phyloP scores from a whole-genome alignment of 2,888 invertebrate species.

The Strigamia transsilvanica region DNA sequence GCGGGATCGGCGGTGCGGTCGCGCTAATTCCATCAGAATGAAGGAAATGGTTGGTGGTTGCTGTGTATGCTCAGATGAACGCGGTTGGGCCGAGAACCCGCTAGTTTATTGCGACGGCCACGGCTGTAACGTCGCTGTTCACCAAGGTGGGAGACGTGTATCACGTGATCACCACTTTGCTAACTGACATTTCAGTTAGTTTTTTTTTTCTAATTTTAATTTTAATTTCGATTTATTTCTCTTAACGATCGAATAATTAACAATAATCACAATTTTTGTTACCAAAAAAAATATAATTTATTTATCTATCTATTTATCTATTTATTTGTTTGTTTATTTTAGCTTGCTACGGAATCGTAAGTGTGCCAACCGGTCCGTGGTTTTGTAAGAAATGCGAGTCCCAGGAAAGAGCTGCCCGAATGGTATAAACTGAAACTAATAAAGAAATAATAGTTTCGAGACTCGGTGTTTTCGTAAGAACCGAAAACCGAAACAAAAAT shows the following conservation, averaged over 20 bases:
- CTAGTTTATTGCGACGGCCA: slow-evolving; percentile 99
- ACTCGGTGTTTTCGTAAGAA: too few relatives aligned
- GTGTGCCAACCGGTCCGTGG: slow-evolving; percentile 98
- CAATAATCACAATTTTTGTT: too few relatives aligned
- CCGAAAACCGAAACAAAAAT: too few relatives aligned
- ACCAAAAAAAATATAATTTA: too few relatives aligned
- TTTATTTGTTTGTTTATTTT: slow-evolving; percentile 63
- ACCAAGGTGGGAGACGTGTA: slow-evolving; percentile 77
- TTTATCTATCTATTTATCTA: too few relatives aligned
- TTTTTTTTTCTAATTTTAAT: too few relatives aligned
- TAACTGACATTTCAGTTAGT: too few relatives aligned
- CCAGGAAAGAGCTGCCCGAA: slow-evolving; percentile 87
- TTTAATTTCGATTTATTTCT: too few relatives aligned
- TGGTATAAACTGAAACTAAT: too few relatives aligned
- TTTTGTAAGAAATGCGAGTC: slow-evolving; percentile 97
- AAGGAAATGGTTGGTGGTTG: slow-evolving; percentile 96
- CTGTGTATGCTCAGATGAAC: slow-evolving; percentile 77
- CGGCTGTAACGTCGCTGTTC: slow-evolving; percentile 97
- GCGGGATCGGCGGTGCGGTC: slow-evolving; percentile 24
- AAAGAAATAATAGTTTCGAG: too few relatives aligned
- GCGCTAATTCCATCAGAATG: slow-evolving; percentile 56
- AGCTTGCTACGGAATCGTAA: slow-evolving; percentile 98
- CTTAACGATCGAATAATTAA: too few relatives aligned
- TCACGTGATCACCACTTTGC: background rate
- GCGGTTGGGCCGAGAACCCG: slow-evolving; percentile 99